A percentile compares a stretch with the other conserved stretches of the same genome.
These are phyloP conservation scores for Petrosia ficiformis DNA, from an alignment of 37 sponge, comb jelly and placozoan species.

Conservation along the genomic window DNA sequence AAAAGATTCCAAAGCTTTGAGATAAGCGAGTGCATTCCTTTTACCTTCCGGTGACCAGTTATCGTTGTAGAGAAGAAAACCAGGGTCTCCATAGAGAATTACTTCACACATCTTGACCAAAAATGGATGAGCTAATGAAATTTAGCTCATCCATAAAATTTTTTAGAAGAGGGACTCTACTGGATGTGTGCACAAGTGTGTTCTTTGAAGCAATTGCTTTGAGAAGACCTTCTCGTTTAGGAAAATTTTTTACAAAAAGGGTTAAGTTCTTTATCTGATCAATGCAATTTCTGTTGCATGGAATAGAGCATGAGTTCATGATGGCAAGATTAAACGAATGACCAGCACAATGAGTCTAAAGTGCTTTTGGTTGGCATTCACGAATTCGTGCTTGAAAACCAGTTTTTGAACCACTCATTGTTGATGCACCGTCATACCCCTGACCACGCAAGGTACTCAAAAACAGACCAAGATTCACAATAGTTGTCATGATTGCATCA, in stretches of 20 bases:
- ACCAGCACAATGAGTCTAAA: conserved; percentile 57
- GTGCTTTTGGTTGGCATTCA: conserved; percentile 38
- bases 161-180: conserved; percentile 36
- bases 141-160: conserved; percentile 47
- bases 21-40: conserved; percentile 16
- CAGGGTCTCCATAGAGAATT: conserved; percentile 46
- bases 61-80: no score
- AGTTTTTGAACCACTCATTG: conserved; percentile 66
- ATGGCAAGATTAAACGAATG: conserved; percentile 53
- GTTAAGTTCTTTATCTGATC: conserved; percentile 11
- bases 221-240: conserved; percentile 27
- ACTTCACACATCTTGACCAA: conserved; percentile 47
- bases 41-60: background rate
- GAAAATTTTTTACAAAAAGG: conserved; percentile 15
- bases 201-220: conserved; percentile 19
- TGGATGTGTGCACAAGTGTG: conserved; percentile 4
- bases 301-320: conserved; percentile 32
- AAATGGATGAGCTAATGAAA: conserved; percentile 56
- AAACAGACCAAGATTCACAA: conserved; percentile 41
- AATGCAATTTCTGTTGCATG: conserved; percentile 39
- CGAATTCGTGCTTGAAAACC: conserved; percentile 43
- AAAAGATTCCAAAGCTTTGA: conserved; percentile 28
- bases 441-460: conserved; percentile 47
- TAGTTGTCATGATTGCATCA: conserved; percentile 36
- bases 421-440: conserved; percentile 70